phyloP scores from a whole-genome alignment of 2,113 vertebrate species.

The Seriola dumerili region DNA sequence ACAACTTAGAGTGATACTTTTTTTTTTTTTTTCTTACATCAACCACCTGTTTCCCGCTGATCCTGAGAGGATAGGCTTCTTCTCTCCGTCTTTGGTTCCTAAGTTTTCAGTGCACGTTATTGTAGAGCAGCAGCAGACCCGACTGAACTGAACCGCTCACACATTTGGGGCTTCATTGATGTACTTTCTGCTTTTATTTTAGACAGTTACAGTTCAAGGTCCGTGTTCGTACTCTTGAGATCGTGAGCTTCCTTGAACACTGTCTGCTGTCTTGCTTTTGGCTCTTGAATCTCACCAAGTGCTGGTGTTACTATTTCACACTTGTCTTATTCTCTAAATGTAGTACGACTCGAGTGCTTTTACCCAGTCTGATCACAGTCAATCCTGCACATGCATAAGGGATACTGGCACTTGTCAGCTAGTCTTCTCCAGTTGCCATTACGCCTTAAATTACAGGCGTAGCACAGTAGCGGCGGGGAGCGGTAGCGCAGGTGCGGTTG shows the following conservation, averaged over 20 bases:
- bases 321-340: constrained; percentile 7
- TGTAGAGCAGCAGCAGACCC: background rate
- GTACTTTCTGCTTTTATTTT: background rate
- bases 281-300: background rate
- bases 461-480: background rate
- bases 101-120: background rate
- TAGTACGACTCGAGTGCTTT: background rate
- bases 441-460: constrained; percentile 11
- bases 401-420: background rate
- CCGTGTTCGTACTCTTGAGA: constrained; percentile 6
- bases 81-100: constrained; percentile 5
- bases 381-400: background rate
- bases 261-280: background rate
- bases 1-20: constrained; percentile 1
- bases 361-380: background rate
- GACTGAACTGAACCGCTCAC: background rate
- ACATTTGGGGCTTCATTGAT: constrained; percentile 21
- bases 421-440: background rate
- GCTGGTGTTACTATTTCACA: background rate
- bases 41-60: background rate
- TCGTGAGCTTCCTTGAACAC: background rate
- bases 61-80: background rate
- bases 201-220: background rate
- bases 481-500: constrained; percentile 1
- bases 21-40: background rate